Base-by-base conservation (phyloP, 2,888 invertebrate genomes). In the Agrochola litura region DNA sequence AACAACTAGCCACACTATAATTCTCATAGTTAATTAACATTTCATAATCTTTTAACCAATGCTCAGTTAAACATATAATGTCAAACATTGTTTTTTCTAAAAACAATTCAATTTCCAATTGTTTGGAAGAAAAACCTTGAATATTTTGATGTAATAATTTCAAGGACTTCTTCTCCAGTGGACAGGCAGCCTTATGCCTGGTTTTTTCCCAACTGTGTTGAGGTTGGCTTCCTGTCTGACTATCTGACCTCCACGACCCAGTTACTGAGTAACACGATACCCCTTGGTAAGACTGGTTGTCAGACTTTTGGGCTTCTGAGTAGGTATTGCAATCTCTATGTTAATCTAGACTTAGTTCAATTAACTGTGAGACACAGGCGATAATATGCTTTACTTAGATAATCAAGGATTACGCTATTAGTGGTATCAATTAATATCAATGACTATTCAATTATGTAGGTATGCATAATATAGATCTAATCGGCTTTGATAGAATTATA, bases 381-480 rank as follows among this genome's bases (percentile, higher is more conserved):
- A 16, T 25, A 49, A 25, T 19, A 22, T 25, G 49, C 41, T 61
- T 60, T 71, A 49, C 12, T 8, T 12, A 66, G 25, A 16, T 71
- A 41, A 25, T 49, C 25, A 30, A 61, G 60, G 49, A 22, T 72
- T 30, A 52, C 3, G 25, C 16, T 60, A 71, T 22, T 71, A 74
- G 10, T 41, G 16, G 25, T 60, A 41, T 71, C 8, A 60, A 41
- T 69, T 25, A 49, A 1, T 58, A 25, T 25, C n/a, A 58, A 25
- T 41, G 5, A 22, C 2, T 12, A 52, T 49, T 61, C 12, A 25
- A 22, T 25, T 10, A 60, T 22, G 25, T 30, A 30, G 2, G 30
- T 25, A 37, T 41, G 30, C 37, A 37, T 41, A 22, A 19, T 46
- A 8, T 10, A 19, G 9, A 49, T 60, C 2, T n/a, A 2, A n/a